Conservation (phyloP, 2,113 vertebrate genomes). For the Corythornis vintsioides region DNA sequence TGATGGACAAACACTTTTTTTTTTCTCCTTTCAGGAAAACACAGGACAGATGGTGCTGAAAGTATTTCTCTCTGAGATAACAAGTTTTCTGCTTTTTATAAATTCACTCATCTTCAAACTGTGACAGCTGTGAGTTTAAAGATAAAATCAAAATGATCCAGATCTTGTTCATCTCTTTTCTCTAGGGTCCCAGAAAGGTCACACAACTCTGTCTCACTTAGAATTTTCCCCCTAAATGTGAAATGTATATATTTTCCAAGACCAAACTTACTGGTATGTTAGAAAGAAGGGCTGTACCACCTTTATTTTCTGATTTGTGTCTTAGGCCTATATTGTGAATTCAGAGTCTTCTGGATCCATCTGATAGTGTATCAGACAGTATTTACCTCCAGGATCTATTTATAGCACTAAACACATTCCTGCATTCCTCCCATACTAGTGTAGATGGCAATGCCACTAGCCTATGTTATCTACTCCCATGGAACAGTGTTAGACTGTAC, state of each 20-base stretch:
- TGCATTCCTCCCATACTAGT: background rate
- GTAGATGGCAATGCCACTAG: background rate
- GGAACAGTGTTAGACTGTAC: background rate
- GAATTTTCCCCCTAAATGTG: background rate
- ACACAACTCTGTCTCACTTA: background rate
- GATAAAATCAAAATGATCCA: conserved; percentile 48
- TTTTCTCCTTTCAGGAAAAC: conserved; percentile 34
- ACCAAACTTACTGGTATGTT: background rate
- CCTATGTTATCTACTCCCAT: background rate
- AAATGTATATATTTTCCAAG: background rate
- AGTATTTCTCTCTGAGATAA: conserved; percentile 35
- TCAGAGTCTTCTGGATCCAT: background rate
- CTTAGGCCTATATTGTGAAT: background rate
- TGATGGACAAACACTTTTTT: background rate
- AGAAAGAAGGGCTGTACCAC: background rate
- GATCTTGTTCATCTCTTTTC: conserved; percentile 53
- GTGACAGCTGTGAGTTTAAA: conserved; percentile 60
- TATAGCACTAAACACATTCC: background rate
- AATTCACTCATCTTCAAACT: conserved; percentile 57
- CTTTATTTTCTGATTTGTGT: background rate
- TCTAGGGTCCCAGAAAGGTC: conserved; percentile 43
- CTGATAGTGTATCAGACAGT: background rate
- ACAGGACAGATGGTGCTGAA: conserved; percentile 57
- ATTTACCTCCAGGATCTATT: background rate
- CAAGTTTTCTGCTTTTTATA: conserved; percentile 52